phyloP scores from a whole-genome alignment of 2,797 vertebrate species.

The Antrozous pallidus region DNA sequence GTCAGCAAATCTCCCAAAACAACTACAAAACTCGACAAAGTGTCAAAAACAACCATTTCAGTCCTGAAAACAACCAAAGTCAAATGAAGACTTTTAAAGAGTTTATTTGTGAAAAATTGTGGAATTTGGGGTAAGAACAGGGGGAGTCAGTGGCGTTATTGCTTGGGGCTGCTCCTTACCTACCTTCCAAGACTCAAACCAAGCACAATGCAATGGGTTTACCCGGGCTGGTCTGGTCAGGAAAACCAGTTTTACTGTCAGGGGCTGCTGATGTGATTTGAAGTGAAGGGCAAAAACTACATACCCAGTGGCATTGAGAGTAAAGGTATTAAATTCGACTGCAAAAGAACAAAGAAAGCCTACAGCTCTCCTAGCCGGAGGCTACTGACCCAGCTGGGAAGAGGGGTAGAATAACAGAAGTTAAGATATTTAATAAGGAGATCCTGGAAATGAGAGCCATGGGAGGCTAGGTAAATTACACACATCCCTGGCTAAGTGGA shows the following conservation, averaged over 20 bases:
- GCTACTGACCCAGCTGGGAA: background rate
- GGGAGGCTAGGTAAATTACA: background rate
- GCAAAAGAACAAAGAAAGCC: conserved; percentile 2
- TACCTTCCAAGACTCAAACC: fast-evolving
- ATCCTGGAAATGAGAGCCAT: background rate
- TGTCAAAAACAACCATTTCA: background rate
- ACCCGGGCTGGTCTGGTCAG: background rate
- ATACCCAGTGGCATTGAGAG: background rate
- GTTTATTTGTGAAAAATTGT: conserved; percentile 22
- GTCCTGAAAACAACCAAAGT: conserved; percentile 28
- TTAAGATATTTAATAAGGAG: conserved; percentile 11
- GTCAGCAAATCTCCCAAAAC: conserved; percentile 55
- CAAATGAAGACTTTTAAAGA: conserved; percentile 36
- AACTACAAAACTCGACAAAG: background rate
- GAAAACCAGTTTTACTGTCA: background rate
- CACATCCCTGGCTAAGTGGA: background rate
- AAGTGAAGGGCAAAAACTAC: background rate
- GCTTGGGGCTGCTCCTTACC: background rate
- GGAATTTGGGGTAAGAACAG: background rate
- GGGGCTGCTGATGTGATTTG: background rate
- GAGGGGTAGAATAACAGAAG: background rate
- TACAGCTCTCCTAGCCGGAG: background rate
- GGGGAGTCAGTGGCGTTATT: background rate
- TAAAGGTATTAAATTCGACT: background rate
- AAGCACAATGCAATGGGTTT: background rate